A percentile compares a stretch with the other conserved stretches of the same genome.
phyloP scores from a whole-genome alignment of 30 jellyfish, hydroid and myxozoan genomes.

The Turritopsis dohrnii region DNA sequence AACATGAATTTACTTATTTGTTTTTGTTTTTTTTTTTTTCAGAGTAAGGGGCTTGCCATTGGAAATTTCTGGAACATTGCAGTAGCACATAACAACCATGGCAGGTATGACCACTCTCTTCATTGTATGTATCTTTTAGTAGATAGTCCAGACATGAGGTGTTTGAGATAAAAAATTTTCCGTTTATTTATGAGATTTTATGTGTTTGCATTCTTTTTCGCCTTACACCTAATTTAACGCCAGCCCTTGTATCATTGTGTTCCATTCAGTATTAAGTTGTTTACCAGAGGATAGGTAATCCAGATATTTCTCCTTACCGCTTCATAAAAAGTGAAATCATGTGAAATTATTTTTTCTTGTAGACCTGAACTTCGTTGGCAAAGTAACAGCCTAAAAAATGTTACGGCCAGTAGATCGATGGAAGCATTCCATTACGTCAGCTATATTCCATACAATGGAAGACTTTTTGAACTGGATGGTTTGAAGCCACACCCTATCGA shows the following conservation, averaged over 20 bases:
- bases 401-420: conserved; percentile 95
- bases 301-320: no score
- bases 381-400: conserved; percentile 54
- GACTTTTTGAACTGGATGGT: conserved; percentile 91
- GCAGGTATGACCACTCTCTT: conserved; percentile 46
- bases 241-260: no score
- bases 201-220: no score
- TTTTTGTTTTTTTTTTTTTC: conserved; percentile 9
- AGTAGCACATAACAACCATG: conserved; percentile 95
- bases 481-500: conserved; percentile 86
- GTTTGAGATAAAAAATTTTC: no score
- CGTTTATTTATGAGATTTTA: no score
- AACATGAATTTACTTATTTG: no score
- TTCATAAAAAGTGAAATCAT: neutral
- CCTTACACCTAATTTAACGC: no score
- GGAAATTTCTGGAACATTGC: conserved; percentile 75
- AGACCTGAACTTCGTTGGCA: conserved; percentile 75
- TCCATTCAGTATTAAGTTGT: no score
- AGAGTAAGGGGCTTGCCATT: conserved; percentile 91
- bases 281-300: no score
- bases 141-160: no score
- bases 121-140: no score
- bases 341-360: conserved; percentile 1
- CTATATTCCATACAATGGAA: conserved; percentile 73
- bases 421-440: conserved; percentile 97